Percentiles rank a stretch among this genome's conserved stretches.
phyloP scores from a whole-genome alignment of 2,797 vertebrate species.

The Muraenolepis orangiensis region DNA sequence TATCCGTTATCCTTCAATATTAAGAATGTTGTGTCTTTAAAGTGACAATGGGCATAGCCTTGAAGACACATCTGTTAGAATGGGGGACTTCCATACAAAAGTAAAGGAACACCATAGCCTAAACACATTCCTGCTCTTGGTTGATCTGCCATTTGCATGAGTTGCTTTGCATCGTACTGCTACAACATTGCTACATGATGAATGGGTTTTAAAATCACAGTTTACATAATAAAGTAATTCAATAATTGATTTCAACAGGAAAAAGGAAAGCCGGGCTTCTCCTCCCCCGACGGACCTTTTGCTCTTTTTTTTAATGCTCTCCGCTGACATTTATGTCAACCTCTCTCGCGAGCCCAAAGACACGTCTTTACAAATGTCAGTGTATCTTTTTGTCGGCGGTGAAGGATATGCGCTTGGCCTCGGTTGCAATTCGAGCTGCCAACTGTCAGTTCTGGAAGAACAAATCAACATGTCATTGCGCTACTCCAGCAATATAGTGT shows the following conservation, averaged over 20 bases:
- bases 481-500: slow-evolving; percentile 41
- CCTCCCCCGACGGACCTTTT: background rate
- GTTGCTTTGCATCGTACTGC: background rate
- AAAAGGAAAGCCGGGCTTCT: background rate
- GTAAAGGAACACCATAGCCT: background rate
- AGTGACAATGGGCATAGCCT: background rate
- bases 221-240: background rate
- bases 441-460: slow-evolving; percentile 43
- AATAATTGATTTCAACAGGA: background rate
- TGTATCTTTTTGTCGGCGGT: slow-evolving; percentile 43
- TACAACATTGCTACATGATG: background rate
- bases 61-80: background rate
- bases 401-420: slow-evolving; percentile 46
- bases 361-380: slow-evolving; percentile 56
- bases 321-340: slow-evolving; percentile 51
- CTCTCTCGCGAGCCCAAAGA: slow-evolving; percentile 44
- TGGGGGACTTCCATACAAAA: background rate
- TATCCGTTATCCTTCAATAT: background rate
- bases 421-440: slow-evolving; percentile 31
- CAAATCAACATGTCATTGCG: slow-evolving; percentile 52
- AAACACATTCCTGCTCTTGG: background rate
- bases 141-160: background rate
- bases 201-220: background rate
- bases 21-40: slow-evolving; percentile 1
- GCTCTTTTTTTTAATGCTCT: slow-evolving; percentile 26